These are phyloP conservation scores for Drosophila tripunctata DNA, from an alignment of 2,888 invertebrate genomes.

Conservation along the genomic window DNA sequence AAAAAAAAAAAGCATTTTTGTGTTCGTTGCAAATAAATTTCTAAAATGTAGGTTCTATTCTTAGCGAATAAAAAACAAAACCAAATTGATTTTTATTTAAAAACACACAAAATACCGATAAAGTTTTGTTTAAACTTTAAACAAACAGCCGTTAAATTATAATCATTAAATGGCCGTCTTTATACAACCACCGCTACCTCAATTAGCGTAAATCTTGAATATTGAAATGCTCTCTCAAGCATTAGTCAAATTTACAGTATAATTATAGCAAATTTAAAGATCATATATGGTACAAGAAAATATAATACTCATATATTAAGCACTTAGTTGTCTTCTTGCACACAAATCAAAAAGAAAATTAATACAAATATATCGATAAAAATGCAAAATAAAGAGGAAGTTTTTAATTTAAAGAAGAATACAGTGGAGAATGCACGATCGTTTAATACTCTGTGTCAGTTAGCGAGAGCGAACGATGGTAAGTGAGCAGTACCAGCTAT, in stretches of 20 bases:
- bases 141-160: not conserved
- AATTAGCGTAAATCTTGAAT: conserved; percentile 69
- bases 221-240: conserved; percentile 13
- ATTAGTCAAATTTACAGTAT: conserved; percentile 61
- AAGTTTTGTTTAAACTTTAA: not conserved
- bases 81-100: too few relatives aligned
- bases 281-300: conserved; percentile 25
- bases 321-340: conserved; percentile 64
- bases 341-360: conserved; percentile 26
- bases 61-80: too few relatives aligned
- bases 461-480: too few relatives aligned
- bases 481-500: too few relatives aligned
- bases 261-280: conserved; percentile 1
- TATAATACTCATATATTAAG: conserved; percentile 23
- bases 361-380: conserved; percentile 25
- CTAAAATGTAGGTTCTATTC: conserved; percentile 37
- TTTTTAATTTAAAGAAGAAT: too few relatives aligned
- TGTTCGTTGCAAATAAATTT: conserved; percentile 59
- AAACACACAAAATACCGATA: not conserved
- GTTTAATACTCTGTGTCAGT: too few relatives aligned
- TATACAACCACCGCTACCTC: conserved; percentile 83
- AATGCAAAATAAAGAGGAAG: conserved; percentile 15
- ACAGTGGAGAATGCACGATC: too few relatives aligned
- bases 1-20: too few relatives aligned
- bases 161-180: not conserved